phyloP scores from a whole-genome alignment of 2,113 vertebrate genomes.

The Megatriorchis doriae region DNA sequence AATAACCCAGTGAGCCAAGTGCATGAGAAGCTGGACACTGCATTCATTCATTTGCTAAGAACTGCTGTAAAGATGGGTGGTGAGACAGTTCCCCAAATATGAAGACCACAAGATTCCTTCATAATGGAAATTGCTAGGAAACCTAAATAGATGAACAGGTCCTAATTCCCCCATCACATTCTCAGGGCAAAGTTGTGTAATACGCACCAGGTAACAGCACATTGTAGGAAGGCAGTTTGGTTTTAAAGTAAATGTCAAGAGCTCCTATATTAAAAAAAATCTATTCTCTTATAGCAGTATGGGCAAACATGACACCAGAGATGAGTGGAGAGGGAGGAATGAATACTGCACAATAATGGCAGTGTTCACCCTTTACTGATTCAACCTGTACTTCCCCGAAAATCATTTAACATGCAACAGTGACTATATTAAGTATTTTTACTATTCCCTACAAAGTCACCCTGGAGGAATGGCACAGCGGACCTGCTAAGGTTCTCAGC shows the following conservation, averaged over 20 bases:
- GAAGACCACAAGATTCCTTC: not conserved
- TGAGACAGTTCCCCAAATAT: not conserved
- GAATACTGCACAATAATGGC: not conserved
- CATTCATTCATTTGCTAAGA: not conserved
- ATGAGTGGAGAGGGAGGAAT: not conserved
- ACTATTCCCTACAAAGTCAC: constrained; percentile 58
- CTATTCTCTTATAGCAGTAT: not conserved
- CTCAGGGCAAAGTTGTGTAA: not conserved
- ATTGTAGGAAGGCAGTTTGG: not conserved
- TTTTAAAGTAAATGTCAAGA: not conserved
- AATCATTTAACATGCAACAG: constrained; percentile 43
- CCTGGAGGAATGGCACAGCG: constrained; percentile 48
- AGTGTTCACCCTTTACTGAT: constrained; percentile 1
- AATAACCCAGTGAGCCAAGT: not conserved
- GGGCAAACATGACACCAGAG: not conserved
- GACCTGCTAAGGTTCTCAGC: constrained; percentile 43
- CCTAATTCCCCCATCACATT: not conserved
- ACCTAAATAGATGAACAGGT: not conserved
- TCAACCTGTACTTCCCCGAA: not conserved
- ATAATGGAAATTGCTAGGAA: not conserved
- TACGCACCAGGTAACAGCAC: rapidly evolving
- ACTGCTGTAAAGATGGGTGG: not conserved
- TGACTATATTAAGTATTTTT: constrained; percentile 51
- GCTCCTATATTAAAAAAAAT: not conserved
- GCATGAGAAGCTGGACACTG: not conserved